Evolutionary conservation across 1,140 invertebrate genomes (phyloP), one percentile per base, ranked within the genome.

Genomic region (Agraylea sexmaculata): DNA sequence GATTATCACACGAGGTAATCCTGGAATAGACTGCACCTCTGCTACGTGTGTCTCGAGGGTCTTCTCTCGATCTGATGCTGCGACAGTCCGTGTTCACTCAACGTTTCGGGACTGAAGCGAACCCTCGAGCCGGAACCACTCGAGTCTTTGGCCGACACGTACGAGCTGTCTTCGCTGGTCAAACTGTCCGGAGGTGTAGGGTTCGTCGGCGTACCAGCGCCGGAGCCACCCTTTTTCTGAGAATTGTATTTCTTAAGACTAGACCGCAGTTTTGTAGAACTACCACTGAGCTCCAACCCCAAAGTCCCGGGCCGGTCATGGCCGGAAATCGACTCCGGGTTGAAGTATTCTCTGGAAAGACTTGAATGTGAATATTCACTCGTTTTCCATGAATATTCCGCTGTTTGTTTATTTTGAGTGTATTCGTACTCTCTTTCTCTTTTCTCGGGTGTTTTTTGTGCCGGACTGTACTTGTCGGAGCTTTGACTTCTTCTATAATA

Each of bases 91-190:
- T 45, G 47, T 39, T 69, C 70, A 13, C 66, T 44, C 54, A 78
- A 73, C 0, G 76, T 77, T 7, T 82, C 73, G 0, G 84, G 85
- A 25, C 83, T 87, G 59, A 90, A 90, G 1, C 85, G 67, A 2
- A 88, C 83, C 4, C 83, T 66, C 23, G 75, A 74, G 36, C 75
- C 74, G 31, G 67, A 70, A 2, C 74, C 71, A 43, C 71, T 71
- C 4, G 73, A 76, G 48, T 86, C 83, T 47, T 83, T 77, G 2
- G 85, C 83, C 1, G 84, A 88, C 23, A 85, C 73, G 54, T 87
- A 87, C 21, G 81, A 85, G 47, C 79, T 83, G 47, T 88, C 84
- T 35, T 87, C 85, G 48, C 83, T 86, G 0, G 83, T 82, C 11
- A 85, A 53, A 47, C 81, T 85, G 47, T 88, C 86, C 0, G 84